Conservation (phyloP, 1,140 invertebrate species). For the Aphelenchoides avenae region DNA sequence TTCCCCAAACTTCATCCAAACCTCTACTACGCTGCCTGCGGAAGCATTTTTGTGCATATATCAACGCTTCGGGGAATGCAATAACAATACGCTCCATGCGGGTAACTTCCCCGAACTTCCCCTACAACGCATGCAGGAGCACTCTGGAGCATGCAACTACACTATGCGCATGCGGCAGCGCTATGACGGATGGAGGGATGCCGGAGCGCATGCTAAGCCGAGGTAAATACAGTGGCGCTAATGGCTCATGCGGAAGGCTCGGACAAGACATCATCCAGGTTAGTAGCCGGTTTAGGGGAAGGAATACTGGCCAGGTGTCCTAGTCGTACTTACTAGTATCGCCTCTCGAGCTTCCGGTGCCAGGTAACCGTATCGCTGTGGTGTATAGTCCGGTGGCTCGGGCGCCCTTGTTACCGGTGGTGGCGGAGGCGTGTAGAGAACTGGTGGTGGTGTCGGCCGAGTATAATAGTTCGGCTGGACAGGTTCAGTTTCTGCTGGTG, state of each 20-base stretch:
- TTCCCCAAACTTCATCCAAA: too few relatives aligned
- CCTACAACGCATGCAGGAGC: too few relatives aligned
- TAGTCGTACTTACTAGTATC: conserved; percentile 10
- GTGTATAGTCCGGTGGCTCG: conserved; percentile 14
- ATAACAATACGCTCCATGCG: too few relatives aligned
- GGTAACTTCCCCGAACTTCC: too few relatives aligned
- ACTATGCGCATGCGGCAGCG: too few relatives aligned
- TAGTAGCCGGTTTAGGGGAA: too few relatives aligned
- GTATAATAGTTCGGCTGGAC: too few relatives aligned
- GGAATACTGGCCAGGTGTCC: background rate
- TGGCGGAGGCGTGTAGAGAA: conserved; percentile 8
- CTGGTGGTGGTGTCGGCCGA: conserved; percentile 1
- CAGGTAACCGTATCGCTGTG: conserved; percentile 24
- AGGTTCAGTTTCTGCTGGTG: too few relatives aligned
- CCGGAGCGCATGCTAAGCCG: background rate
- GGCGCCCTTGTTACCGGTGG: conserved; percentile 3
- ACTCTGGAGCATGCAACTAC: too few relatives aligned
- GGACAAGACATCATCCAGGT: background rate
- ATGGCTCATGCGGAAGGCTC: background rate
- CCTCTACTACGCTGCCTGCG: too few relatives aligned
- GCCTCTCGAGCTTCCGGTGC: conserved; percentile 22
- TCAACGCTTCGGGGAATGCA: too few relatives aligned
- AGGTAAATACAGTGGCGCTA: background rate
- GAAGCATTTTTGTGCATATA: too few relatives aligned
- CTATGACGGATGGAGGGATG: background rate